A percentile compares a stretch with the other conserved stretches of the same genome.
These are phyloP conservation scores for Phymatocera aterrima DNA, from an alignment of 2,888 invertebrate genomes.

Conservation along the genomic window DNA sequence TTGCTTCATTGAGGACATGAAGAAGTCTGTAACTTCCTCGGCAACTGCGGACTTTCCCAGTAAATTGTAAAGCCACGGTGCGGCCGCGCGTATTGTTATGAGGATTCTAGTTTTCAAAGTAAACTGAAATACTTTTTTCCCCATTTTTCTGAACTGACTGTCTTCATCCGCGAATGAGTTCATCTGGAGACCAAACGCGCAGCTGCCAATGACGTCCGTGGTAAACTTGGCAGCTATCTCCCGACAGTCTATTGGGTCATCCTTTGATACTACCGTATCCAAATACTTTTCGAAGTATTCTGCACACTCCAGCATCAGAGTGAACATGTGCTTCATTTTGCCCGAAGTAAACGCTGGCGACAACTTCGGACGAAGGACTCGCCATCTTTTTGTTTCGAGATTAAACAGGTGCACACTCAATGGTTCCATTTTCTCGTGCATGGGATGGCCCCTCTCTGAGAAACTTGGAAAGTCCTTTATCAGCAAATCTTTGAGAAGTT, in stretches of 20 bases:
- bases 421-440: conserved; percentile 74
- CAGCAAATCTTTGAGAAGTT: conserved; percentile 69
- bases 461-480: conserved; percentile 73
- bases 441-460: conserved; percentile 67
- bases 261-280: conserved; percentile 55
- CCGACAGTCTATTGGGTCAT: conserved; percentile 56
- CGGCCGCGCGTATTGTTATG: conserved; percentile 38
- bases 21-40: conserved; percentile 62
- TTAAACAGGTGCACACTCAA: conserved; percentile 75
- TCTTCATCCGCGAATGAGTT: conserved; percentile 66
- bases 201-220: conserved; percentile 73
- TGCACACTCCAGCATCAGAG: conserved; percentile 74
- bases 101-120: conserved; percentile 43
- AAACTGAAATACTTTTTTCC: conserved; percentile 59
- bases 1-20: conserved; percentile 63
- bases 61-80: conserved; percentile 53
- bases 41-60: conserved; percentile 55
- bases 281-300: conserved; percentile 73
- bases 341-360: conserved; percentile 76
- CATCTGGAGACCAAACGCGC: conserved; percentile 73
- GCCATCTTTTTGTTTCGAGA: conserved; percentile 75
- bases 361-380: conserved; percentile 74
- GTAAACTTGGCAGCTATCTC: conserved; percentile 71
- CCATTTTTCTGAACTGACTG: conserved; percentile 69
- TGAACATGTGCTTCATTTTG: conserved; percentile 76